These are phyloP conservation scores for Eira barbara DNA, from an alignment of 2,113 vertebrate genomes.

Conservation along the genomic window DNA sequence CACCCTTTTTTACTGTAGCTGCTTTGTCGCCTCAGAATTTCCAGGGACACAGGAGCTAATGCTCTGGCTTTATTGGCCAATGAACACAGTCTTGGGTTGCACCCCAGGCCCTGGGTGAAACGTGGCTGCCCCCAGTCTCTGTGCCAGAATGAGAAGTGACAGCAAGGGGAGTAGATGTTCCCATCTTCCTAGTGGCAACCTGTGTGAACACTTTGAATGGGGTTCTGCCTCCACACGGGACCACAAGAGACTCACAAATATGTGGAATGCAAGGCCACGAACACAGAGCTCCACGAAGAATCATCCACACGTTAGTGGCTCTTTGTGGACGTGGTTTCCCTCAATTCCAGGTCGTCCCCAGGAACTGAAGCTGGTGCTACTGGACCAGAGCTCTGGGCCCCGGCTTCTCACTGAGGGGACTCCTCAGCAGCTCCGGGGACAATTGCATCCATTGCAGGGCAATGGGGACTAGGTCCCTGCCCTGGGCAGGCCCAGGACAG, in stretches of 20 bases:
- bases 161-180: fast-evolving
- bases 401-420: background rate
- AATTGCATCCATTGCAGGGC: background rate
- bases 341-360: background rate
- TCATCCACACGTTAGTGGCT: too few species aligned
- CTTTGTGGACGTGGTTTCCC: background rate
- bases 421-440: background rate
- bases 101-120: fast-evolving
- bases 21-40: background rate
- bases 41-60: background rate
- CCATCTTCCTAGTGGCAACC: fast-evolving
- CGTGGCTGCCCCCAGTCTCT: background rate
- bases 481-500: background rate
- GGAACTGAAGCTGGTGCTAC: background rate
- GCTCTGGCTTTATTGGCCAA: fast-evolving
- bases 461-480: background rate
- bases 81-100: background rate
- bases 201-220: fast-evolving
- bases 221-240: fast-evolving
- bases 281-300: fast-evolving
- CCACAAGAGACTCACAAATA: too few species aligned
- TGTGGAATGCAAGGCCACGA: background rate
- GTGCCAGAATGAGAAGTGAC: fast-evolving
- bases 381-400: too few species aligned
- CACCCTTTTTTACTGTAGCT: background rate